Evolutionary conservation across 2,113 vertebrate genomes (phyloP).

Genomic region (Lathamus discolor): DNA sequence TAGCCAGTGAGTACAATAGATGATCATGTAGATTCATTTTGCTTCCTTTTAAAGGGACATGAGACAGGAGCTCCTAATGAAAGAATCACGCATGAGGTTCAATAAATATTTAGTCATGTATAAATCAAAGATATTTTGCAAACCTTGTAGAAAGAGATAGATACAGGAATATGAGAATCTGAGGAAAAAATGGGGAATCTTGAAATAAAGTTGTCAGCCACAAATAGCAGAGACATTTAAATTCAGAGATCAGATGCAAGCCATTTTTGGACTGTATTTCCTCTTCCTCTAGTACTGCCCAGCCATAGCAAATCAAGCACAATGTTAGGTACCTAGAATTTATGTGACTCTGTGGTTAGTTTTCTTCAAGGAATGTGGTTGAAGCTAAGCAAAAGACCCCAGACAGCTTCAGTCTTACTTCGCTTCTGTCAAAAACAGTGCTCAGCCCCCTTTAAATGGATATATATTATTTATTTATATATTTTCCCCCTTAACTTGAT

Average conservation of each 20-base stretch:
- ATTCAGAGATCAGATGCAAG: background rate
- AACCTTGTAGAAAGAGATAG: background rate
- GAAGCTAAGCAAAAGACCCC: background rate
- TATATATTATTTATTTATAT: background rate
- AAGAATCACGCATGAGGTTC: background rate
- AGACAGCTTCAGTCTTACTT: background rate
- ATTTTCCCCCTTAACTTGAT: background rate
- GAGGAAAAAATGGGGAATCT: fast-evolving
- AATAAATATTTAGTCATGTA: background rate
- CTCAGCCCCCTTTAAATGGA: background rate
- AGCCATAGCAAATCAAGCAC: background rate
- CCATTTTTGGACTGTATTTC: background rate
- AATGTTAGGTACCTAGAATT: background rate
- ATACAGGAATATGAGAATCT: background rate
- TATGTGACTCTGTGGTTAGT: background rate
- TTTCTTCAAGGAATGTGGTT: background rate
- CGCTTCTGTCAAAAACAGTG: background rate
- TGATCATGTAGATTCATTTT: background rate
- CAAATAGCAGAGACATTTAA: background rate
- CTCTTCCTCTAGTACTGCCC: background rate
- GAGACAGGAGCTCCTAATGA: background rate
- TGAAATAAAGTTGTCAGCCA: background rate
- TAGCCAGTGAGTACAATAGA: background rate
- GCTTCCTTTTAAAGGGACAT: background rate
- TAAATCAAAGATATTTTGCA: background rate